Base-by-base conservation (phyloP, 2,888 invertebrate species). In the Xestia c-nigrum region DNA sequence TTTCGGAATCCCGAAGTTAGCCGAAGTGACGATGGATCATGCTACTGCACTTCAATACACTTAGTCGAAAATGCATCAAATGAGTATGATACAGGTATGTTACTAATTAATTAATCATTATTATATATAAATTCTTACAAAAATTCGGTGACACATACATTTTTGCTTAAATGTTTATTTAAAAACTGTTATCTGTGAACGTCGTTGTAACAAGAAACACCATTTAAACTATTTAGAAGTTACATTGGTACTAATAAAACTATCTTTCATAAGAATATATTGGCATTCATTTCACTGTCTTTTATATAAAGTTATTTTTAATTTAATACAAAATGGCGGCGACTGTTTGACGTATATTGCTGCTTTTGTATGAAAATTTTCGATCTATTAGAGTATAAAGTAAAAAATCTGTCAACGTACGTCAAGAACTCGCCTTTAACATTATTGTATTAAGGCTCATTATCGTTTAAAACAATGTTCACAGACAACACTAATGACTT, bases 51-150 rank as follows among this genome's bases (percentile, higher is more conserved):
- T 81, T 80, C 77, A 82, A 81, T 85, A 88, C 85, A 89, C 78
- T 83, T 86, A 94, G 91, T 94, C 92, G 91, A 93, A 94, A 95
- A 95, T 95, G 95, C 95, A 94, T 94, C 89, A 89, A 91, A 92
- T 96, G 96, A 96, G 96, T 96, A 96, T 96, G 92, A 94, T 92
- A 94, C 96, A 96, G 96, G 96, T 94, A 92, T 92, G 90, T 88
- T 87, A 89, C 87, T 90, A 88, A 79, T 79, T 81, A 81, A 85
- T 88, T 86, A 86, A 86, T 84, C 70, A 87, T 83, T 84, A 86
- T 89, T 80, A 79, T 90, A 77, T 90, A 93, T 93, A 95, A 94
- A 95, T 94, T 94, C 94, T 92, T 95, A 95, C 93, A 95, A 95
- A 94, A 94, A 94, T 93, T 94, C 93, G 90, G 92, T 90, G 92